These are phyloP conservation scores for Pediacus dermestoides DNA, from an alignment of 2,888 invertebrate genomes.

Conservation along the genomic window DNA sequence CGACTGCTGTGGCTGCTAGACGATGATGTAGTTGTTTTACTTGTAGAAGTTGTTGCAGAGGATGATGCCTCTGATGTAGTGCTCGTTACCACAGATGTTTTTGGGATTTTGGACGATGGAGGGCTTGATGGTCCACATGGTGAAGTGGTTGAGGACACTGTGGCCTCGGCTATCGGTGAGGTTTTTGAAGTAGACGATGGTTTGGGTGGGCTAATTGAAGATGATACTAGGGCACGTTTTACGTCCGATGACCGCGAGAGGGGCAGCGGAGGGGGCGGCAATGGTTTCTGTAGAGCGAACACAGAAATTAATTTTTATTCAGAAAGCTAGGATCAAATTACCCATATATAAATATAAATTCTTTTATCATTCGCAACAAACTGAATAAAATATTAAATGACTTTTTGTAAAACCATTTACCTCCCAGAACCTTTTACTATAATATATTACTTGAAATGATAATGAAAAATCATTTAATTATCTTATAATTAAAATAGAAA, in stretches of 20 bases:
- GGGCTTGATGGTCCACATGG: too few species aligned
- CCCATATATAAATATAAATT: too few species aligned
- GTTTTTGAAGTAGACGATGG: slow-evolving; percentile 14
- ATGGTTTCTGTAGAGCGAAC: slow-evolving; percentile 15
- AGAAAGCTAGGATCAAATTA: too few species aligned
- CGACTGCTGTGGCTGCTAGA: slow-evolving; percentile 22
- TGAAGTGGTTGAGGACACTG: slow-evolving; percentile 24
- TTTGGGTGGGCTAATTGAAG: slow-evolving; percentile 26
- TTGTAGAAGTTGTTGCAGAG: slow-evolving; percentile 14
- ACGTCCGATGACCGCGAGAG: slow-evolving; percentile 8
- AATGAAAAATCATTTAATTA: too few species aligned
- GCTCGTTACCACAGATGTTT: too few species aligned
- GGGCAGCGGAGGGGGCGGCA: slow-evolving; percentile 14
- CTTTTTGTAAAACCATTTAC: too few species aligned
- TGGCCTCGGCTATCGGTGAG: slow-evolving; percentile 23
- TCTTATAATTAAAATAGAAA: too few species aligned
- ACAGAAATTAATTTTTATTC: too few species aligned
- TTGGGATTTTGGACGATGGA: slow-evolving; percentile 25
- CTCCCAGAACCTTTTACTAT: too few species aligned
- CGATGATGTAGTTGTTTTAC: slow-evolving; percentile 20
- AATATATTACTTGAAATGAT: too few species aligned
- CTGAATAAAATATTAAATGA: too few species aligned
- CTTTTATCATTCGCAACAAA: too few species aligned
- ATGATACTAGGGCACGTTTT: slow-evolving; percentile 17
- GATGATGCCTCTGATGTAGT: slow-evolving; percentile 18